Evolutionary conservation across 2,113 vertebrate species (phyloP), one percentile per base, ranked within the genome.

Genomic region (Psephotus haematonotus): DNA sequence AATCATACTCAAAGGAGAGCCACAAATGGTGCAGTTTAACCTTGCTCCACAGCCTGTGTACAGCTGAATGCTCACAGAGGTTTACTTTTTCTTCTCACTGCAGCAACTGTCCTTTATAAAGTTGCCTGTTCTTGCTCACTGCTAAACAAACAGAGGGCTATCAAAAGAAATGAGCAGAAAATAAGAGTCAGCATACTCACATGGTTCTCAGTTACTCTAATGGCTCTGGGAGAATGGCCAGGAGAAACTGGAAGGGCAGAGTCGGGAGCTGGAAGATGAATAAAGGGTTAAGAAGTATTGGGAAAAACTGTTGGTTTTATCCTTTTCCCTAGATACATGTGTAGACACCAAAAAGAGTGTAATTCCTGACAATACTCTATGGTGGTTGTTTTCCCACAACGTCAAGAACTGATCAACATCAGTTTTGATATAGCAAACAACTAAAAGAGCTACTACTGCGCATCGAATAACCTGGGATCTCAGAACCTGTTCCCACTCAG

Each of bases 1-100:
- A 96, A 83, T 65, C 47, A 31, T 71, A 77, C 44, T 83, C 41
- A 77, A 41, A 76, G 3, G 1, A 87, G 90, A 88, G 39, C 37
- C 82, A 70, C 79, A 93, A 90, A 47, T 85, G 75, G 70, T 90
- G 50, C 65, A 80, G 75, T 78, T 92, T 71, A 90, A 91, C 11
- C 0, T 63, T 78, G 90, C 35, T 90, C 63, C 59, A 63, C 78
- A 93, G 85, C 82, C 90, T 91, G 86, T 7, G 31, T 62, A n/a
- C 78, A 94, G 70, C 84, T 96, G 90, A 96, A 67, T 16, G 55
- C 59, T 94, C 70, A 59, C 27, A 18, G 14, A 55, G 57, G 57
- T 72, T 92, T 76, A 37, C 60, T 91, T 85, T 79, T 70, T n/a
- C 22, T 76, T 79, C 43, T 57, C 2, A 2, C 71, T 52, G 18